Evolutionary conservation across 2,888 invertebrate genomes (phyloP), one percentile per base, ranked within the genome.

Genomic region (Cyclophora punctaria): DNA sequence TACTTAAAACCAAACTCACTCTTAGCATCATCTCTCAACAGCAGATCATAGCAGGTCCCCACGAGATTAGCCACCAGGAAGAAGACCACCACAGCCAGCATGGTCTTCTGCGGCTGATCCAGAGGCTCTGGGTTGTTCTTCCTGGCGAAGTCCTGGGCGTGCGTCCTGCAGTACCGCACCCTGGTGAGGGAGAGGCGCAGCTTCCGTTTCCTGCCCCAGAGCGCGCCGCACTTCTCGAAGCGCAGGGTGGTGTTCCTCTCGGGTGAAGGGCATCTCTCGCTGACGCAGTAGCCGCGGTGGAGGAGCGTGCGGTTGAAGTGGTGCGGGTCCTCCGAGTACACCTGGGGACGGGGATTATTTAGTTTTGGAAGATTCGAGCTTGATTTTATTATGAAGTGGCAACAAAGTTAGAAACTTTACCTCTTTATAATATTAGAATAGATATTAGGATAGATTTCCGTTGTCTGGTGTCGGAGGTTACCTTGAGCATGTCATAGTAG

Each of bases 221-320:
- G 62, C 20, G 65, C 52, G 3, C 70, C 73, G 61, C 81, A 78
- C 3, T 53, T 68, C 60, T 81, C 76, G 67, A 80, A 81, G 54
- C 76, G 74, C 1, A 60, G 63, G 3, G 70, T 59, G 20, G 53
- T 47, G 59, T 74, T 75, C 41, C 63, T 61, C 45, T 67, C 68
- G 3, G 66, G 47, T 1, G 63, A 56, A 2, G 69, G 67, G 51
- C 83, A 82, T 34, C 80, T 75, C 7, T 73, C 58, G 53, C 75
- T 76, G 40, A 83, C 71, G 68, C 83, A 83, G 69, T 80, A 79
- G 3, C 83, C 83, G 7, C 83, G 79, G 58, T 83, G 80, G 1
- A 84, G 57, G 3, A 67, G 62, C 7, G 75, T 78, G 52, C 75
- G 79, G 63, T 83, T 73, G 67, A 78, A 84, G 60, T 80, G 63